phyloP scores from a whole-genome alignment of 2,797 vertebrate species.

The Tinamus major region DNA sequence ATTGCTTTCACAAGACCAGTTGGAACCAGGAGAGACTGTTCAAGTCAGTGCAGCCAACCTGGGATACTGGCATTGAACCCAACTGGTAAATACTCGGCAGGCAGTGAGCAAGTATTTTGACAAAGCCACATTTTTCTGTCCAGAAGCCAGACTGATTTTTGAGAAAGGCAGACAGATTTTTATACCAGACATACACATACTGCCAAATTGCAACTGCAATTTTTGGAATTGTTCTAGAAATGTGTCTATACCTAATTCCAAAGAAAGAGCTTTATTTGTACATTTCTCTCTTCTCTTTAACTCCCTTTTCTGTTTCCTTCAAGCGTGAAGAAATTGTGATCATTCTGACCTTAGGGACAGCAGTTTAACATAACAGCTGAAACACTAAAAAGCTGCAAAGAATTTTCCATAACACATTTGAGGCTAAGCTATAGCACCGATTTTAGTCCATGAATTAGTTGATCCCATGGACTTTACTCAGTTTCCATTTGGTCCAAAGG shows the following conservation, averaged over 20 bases:
- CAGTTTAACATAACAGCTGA: background rate
- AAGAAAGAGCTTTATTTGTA: background rate
- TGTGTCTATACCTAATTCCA: background rate
- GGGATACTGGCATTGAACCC: background rate
- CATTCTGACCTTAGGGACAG: background rate
- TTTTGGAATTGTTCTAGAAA: background rate
- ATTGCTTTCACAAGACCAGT: background rate
- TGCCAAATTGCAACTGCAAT: background rate
- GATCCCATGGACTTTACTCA: background rate
- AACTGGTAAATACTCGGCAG: background rate
- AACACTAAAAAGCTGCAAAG: background rate
- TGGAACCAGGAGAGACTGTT: background rate
- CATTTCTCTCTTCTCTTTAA: background rate
- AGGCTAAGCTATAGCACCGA: background rate
- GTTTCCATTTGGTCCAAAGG: background rate
- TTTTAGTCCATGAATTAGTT: background rate
- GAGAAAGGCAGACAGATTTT: background rate
- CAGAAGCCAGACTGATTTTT: background rate
- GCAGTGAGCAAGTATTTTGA: background rate
- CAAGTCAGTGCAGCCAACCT: background rate
- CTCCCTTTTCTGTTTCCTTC: background rate
- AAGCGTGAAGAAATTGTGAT: background rate
- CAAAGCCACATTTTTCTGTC: background rate
- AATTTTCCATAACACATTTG: background rate
- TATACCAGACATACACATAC: background rate